These are phyloP conservation scores for Hippopotamyrus pictus DNA, from an alignment of 2,797 vertebrate species.

Conservation along the genomic window DNA sequence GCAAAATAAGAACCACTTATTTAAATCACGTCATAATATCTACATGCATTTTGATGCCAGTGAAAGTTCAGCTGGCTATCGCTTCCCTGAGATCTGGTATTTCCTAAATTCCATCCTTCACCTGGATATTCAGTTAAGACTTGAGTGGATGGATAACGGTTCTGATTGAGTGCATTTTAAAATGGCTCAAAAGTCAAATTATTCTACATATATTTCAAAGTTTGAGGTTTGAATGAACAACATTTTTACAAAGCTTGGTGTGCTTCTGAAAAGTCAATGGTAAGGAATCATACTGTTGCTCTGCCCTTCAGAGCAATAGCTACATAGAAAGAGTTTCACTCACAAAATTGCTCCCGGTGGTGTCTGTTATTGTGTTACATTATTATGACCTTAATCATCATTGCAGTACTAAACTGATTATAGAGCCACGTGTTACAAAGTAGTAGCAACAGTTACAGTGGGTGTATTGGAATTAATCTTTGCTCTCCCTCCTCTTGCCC, in stretches of 20 bases:
- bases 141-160: not conserved
- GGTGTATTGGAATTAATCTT: constrained; percentile 12
- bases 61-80: not conserved
- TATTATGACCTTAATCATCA: not conserved
- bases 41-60: not conserved
- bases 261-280: not conserved
- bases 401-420: not conserved
- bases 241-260: not conserved
- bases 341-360: not conserved
- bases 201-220: not conserved
- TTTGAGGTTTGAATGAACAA: not conserved
- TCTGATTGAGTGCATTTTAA: not conserved
- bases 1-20: not conserved
- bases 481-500: constrained; percentile 14
- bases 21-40: not conserved
- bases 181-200: not conserved
- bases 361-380: not conserved
- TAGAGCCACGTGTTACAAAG: not conserved
- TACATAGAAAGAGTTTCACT: constrained; percentile 30
- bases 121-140: not conserved
- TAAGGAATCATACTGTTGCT: not conserved
- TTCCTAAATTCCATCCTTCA: not conserved
- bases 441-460: not conserved
- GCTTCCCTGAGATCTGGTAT: not conserved
- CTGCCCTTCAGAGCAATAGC: constrained; percentile 2